These are phyloP conservation scores for Thyatira batis DNA, from an alignment of 2,888 invertebrate genomes.

Conservation along the genomic window DNA sequence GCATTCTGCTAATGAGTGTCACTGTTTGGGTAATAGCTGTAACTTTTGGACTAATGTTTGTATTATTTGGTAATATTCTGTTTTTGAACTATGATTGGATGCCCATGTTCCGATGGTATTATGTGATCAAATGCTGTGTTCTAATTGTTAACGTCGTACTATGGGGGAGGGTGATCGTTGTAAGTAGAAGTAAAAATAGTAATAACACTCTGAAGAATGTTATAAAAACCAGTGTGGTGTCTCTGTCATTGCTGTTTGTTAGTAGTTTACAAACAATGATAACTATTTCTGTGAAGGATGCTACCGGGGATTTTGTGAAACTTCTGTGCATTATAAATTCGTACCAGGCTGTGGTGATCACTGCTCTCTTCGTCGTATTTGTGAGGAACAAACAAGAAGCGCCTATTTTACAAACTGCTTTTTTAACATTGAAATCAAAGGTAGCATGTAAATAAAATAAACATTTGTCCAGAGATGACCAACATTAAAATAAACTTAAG, in stretches of 20 bases:
- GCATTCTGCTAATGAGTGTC: constrained; percentile 31
- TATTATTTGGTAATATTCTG: constrained; percentile 12
- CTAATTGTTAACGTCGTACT: not conserved
- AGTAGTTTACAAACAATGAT: not conserved
- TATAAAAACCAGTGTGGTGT: constrained; percentile 21
- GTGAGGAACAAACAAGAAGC: not conserved
- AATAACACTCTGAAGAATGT: constrained; percentile 17
- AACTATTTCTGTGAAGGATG: not conserved
- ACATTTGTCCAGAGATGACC: no score
- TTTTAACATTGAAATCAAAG: not conserved
- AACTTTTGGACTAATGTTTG: constrained; percentile 42
- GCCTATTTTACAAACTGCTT: not conserved
- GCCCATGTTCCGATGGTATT: not conserved
- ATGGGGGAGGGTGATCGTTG: not conserved
- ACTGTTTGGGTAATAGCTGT: constrained; percentile 45
- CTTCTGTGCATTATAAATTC: constrained; percentile 31
- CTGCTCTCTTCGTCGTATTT: constrained; percentile 25
- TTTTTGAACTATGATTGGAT: not conserved
- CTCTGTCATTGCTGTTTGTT: not conserved
- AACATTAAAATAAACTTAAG: no score
- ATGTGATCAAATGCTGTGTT: not conserved
- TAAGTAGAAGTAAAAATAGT: not conserved
- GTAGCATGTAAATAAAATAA: no score
- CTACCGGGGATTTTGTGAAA: not conserved
- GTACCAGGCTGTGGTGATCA: constrained; percentile 29